Base-by-base conservation (phyloP, 2,113 vertebrate species). In the Abramis brama region DNA sequence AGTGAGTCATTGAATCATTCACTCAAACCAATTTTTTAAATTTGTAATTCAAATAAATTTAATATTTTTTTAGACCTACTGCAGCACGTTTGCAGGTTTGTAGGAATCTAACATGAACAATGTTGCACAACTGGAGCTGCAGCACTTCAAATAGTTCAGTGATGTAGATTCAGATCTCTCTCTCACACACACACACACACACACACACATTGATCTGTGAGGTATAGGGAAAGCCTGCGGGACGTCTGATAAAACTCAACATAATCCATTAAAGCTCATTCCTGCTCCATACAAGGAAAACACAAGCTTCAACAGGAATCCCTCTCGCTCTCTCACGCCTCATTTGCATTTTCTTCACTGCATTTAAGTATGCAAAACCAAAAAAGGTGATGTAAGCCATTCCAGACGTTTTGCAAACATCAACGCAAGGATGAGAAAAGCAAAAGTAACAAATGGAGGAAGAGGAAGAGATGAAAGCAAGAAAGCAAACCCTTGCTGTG, bases 231-330 rank as follows among this genome's bases (percentile, higher is more conserved):
- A 66, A 73, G 79, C 84, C 74, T 70, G 79, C 25, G 17, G 75
- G n/a, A 62, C 6, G 70, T 25, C 57, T 70, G 79, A 82, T 71
- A 77, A 39, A 30, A 83, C 62, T 9, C 74, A 23, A 55, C 13
- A 25, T 86, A 86, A 88, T 86, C 87, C 84, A 86, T 66, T 83
- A 86, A 77, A 83, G 71, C 79, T 62, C 36, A 79, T 77, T 66
- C 33, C 83, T 76, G 70, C 60, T 82, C 50, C 71, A 57, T 79
- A 79, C 74, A 81, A 79, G 55, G 50, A 64, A 50, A 76, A 68
- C 13, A 52, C 36, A 50, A 27, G 80, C 73, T 30, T 70, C 2
- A 45, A 23, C 11, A 15, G 21, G 60, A 33, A 59, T n/a, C 23
- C n/a, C 13, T 59, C 62, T 8, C 13, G 27, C 64, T 15, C 43